Percentiles rank a stretch among this genome's conserved stretches.
phyloP scores from a whole-genome alignment of 92 coral and sea anemone species.

The Porites cylindrica region DNA sequence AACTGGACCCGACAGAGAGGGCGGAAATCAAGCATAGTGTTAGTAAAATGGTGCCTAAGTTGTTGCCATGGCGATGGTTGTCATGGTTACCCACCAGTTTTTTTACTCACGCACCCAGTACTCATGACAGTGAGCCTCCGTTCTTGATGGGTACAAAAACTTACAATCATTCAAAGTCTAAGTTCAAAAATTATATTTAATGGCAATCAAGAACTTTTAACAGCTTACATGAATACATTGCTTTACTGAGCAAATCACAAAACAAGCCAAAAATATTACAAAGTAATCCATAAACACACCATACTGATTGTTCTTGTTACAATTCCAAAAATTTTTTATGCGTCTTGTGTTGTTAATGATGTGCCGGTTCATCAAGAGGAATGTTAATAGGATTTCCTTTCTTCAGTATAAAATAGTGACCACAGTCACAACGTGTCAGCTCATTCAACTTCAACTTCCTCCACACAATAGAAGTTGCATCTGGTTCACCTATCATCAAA shows the following conservation, averaged over 20 bases:
- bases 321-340: background rate
- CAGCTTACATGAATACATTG: background rate
- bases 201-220: conserved; percentile 27
- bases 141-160: background rate
- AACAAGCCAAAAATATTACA: background rate
- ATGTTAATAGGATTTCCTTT: conserved; percentile 72
- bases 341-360: conserved; percentile 11
- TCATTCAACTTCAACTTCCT: conserved; percentile 79
- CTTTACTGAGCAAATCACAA: background rate
- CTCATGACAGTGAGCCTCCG: background rate
- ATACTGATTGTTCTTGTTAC: background rate
- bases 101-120: background rate
- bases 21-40: no score
- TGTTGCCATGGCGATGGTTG: no score
- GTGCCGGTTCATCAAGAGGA: conserved; percentile 21
- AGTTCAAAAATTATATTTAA: conserved; percentile 20
- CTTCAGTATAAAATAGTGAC: conserved; percentile 75
- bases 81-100: no score
- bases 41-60: no score
- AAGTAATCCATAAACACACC: background rate
- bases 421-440: conserved; percentile 90
- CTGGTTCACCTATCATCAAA: conserved; percentile 87
- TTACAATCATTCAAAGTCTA: background rate
- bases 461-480: conserved; percentile 89
- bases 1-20: no score